Percentiles rank a stretch among this genome's conserved stretches.
These are phyloP conservation scores for Drosophila subpulchrella DNA, from an alignment of 1,140 invertebrate species.

Conservation along the genomic window DNA sequence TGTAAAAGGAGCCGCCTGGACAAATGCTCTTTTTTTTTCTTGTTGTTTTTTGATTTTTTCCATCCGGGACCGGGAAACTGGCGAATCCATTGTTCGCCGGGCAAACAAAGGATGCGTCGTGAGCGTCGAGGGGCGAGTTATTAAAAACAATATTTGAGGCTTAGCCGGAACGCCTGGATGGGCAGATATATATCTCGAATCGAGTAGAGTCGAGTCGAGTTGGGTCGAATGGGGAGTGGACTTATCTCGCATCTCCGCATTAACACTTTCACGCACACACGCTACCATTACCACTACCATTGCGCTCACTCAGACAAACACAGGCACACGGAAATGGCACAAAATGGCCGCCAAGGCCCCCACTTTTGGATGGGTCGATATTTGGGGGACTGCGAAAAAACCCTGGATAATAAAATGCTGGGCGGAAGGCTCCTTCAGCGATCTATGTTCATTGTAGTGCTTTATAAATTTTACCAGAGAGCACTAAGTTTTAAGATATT, in stretches of 20 bases:
- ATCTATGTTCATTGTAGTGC: too few species aligned
- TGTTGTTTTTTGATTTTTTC: conserved; percentile 13
- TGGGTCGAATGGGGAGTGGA: conserved; percentile 55
- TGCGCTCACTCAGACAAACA: background rate
- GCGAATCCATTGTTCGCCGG: conserved; percentile 17
- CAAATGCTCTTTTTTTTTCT: conserved; percentile 63
- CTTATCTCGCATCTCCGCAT: conserved; percentile 78
- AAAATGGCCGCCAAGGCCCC: conserved; percentile 57
- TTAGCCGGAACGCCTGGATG: conserved; percentile 55
- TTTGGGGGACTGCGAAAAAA: background rate
- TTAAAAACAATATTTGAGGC: conserved; percentile 81
- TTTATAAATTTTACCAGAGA: too few species aligned
- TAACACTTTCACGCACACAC: conserved; percentile 68
- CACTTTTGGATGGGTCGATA: background rate
- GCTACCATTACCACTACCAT: background rate
- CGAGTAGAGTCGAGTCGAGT: conserved; percentile 1
- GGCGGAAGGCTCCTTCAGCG: too few species aligned
- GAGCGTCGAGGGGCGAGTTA: conserved; percentile 54
- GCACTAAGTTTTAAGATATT: too few species aligned
- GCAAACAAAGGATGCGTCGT: conserved; percentile 36
- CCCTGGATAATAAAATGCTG: too few species aligned
- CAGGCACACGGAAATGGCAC: conserved; percentile 18
- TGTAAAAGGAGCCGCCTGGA: conserved; percentile 56
- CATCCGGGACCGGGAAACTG: conserved; percentile 10
- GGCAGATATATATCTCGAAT: conserved; percentile 16